Base-by-base conservation (phyloP, 37 sponge, comb jelly and placozoan species). In the Eunapius fragilis region DNA sequence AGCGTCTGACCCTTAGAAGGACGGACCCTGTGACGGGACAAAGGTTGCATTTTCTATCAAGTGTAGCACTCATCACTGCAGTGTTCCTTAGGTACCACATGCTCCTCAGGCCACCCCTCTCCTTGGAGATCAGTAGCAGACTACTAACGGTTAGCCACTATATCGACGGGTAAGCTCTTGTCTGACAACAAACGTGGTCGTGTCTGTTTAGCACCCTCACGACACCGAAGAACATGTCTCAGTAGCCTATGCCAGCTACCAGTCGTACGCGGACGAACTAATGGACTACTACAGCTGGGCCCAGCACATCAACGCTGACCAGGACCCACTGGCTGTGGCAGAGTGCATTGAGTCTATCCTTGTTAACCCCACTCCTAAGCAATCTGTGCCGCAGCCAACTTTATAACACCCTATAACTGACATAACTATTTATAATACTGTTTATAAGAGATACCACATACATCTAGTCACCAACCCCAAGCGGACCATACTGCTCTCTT, bases 321-420 rank as follows among this genome's bases (percentile, higher is more conserved):
- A 95, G 45, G 98, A 97, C 70, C 98, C 98, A 19, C 88, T 87
- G 74, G 91, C 94, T 37, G 94, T 97, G 75, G 93, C 89, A 27
- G 98, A 97, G 82, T 84, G 88, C 72, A 45, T 97, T 32, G 98
- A 97, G 83, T 88, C 83, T 27, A 34, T 87, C 24, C 73, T 97
- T 3, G 86, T 95, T 31, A 95, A 93, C 71, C 86, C 96, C 19
- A 85, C 93, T 13, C 89, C 96, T 37, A 92, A 92, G 47, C 88
- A 78, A 37, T 26, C 86, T 33, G 58, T 19, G 14, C 0, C 58
- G 58, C 14, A 58, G 22, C 58, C 58, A 58, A 19, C 1, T 58
- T 10, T 58, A 45, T 45, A 9, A 11, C 4, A 45, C 4, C 47
- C 9, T 58, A 41, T 41, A 41, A 9, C n/a, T n/a, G n/a, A 41